Evolutionary conservation across 35 echinoderm and acorn worm genomes (phyloP), one percentile per base, ranked within the genome.

Genomic region (Heliocidaris erythrogramma): DNA sequence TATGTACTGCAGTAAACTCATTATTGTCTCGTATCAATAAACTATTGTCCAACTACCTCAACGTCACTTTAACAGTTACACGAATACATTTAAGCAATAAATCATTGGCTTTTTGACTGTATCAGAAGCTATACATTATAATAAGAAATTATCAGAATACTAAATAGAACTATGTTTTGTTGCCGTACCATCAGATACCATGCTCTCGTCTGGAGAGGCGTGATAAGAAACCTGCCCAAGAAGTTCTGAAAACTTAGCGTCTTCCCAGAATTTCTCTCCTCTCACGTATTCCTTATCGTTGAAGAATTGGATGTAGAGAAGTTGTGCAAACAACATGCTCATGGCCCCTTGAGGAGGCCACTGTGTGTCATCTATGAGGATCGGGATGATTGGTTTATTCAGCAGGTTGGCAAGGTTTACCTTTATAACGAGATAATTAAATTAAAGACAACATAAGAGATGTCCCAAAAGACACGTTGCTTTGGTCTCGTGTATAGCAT

Each of bases 311-410:
- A 97, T 99, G 97, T 97, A 99, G 16, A 99, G 97, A 2, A 99
- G 98, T 61, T 97, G 98, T 13, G 98, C 97, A 88, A 99, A 99
- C 16, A 99, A 95, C 96, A 99, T 97, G 86, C 98, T 99, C 98
- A 99, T 99, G 47, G 98, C 96, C 13, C 98, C 98, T n/a, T 96
- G 94, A 86, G 98, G 98, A 42, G 98, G 98, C 98, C 98, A 99
- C 4, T 94, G 48, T 12, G 94, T 97, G 49, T 93, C 93, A 52
- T 99, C 98, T 21, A 99, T 96, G 30, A 99, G 96, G 11, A 99
- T 96, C 10, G 98, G 98, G 21, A 99, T 97, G 97, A 99, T 99
- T 94, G 98, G 98, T 94, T 99, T 99, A 49, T 99, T 99, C 18
- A 99, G 71, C 60, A 99, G 95, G 65, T 97, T 99, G 49, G 98